A percentile compares a stretch with the other conserved stretches of the same genome.
phyloP scores from a whole-genome alignment of 2,797 vertebrate species.

The Chaenodraco wilsoni region DNA sequence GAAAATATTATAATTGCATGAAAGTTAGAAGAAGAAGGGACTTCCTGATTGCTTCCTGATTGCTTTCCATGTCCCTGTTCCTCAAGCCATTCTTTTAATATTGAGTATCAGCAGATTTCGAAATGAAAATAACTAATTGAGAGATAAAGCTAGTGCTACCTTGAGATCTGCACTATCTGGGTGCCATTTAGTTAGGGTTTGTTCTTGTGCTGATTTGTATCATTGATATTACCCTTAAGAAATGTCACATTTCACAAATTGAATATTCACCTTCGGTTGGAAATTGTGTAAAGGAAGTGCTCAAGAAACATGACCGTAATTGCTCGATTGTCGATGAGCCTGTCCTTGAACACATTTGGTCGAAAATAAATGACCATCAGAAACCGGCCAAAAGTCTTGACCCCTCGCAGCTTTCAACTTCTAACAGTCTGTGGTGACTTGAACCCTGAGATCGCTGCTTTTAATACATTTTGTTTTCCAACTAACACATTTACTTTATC shows the following conservation, averaged over 20 bases:
- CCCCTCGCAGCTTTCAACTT: no score
- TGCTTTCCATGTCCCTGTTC: conserved; percentile 22
- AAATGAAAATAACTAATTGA: not conserved
- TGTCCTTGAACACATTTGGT: not conserved
- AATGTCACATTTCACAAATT: not conserved
- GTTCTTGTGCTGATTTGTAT: not conserved
- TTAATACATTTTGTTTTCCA: not conserved
- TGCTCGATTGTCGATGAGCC: not conserved
- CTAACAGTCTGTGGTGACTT: not conserved
- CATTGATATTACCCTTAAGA: not conserved
- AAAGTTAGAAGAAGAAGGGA: not conserved
- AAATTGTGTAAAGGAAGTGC: not conserved
- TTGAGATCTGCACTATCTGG: no score
- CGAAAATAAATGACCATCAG: not conserved
- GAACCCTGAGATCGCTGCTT: not conserved
- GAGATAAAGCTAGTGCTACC: not conserved
- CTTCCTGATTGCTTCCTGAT: conserved; percentile 16
- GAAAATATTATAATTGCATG: conserved; percentile 44
- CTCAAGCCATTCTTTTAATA: conserved; percentile 9
- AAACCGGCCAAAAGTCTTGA: no score
- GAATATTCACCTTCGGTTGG: not conserved
- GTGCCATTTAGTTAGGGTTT: not conserved
- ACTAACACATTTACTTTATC: not conserved
- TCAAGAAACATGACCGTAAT: not conserved
- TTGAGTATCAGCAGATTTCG: not conserved